A percentile compares a stretch with the other conserved stretches of the same genome.
Evolutionary conservation across 2,797 vertebrate genomes (phyloP).

Genomic region (Falco columbarius): DNA sequence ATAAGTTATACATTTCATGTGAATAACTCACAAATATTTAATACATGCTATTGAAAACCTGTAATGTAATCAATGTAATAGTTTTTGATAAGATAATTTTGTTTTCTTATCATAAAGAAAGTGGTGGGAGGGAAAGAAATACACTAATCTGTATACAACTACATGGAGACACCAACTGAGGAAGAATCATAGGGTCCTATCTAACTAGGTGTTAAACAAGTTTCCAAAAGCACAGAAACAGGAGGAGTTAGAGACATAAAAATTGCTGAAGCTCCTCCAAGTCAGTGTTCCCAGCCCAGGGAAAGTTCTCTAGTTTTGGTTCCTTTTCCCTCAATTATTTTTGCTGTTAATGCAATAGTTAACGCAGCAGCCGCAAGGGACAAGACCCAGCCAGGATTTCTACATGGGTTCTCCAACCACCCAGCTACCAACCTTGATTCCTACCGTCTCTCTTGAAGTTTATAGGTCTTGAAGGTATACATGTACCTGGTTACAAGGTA

Average conservation of each 20-base stretch:
- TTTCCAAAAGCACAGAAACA: not conserved
- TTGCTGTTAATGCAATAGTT: not conserved
- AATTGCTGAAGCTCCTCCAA: not conserved
- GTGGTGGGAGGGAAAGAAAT: not conserved
- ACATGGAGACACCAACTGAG: not conserved
- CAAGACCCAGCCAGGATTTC: not conserved
- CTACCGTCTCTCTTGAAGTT: not conserved
- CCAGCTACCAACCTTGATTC: not conserved
- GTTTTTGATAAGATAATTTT: not conserved
- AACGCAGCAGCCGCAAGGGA: not conserved
- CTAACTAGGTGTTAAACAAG: not conserved
- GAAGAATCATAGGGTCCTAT: not conserved
- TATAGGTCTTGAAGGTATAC: not conserved
- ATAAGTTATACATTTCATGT: not conserved
- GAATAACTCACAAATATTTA: not conserved
- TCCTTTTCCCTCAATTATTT: not conserved
- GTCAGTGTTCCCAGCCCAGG: not conserved
- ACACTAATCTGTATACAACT: not conserved
- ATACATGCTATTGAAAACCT: not conserved
- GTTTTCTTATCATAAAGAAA: not conserved
- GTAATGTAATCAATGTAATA: not conserved
- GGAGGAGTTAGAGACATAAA: not conserved
- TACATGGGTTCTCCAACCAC: not conserved
- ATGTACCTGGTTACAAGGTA: not conserved
- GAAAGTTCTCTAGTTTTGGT: not conserved